These are phyloP conservation scores for Galeopsomyia nigrocyanea DNA, from an alignment of 2,888 invertebrate genomes.

Conservation along the genomic window DNA sequence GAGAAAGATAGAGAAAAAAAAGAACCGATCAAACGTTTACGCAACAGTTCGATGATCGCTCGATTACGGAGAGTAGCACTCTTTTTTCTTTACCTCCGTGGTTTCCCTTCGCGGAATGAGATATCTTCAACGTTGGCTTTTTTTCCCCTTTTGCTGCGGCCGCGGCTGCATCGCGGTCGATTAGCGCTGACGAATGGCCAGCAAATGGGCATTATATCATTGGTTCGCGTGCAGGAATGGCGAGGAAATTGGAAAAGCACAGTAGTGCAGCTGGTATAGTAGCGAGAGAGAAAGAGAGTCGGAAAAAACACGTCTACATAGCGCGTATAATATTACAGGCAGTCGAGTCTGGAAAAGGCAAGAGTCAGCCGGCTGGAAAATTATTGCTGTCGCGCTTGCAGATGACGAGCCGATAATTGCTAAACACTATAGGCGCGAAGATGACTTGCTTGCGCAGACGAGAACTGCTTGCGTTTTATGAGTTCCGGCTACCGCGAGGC, in stretches of 20 bases:
- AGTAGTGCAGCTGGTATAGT: background rate
- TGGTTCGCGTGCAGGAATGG: too few relatives aligned
- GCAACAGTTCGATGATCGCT: constrained; percentile 4
- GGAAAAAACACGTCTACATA: background rate
- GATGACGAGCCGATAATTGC: too few relatives aligned
- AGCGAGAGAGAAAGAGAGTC: background rate
- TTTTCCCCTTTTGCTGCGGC: background rate
- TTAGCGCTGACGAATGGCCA: too few relatives aligned
- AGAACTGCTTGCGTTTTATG: too few relatives aligned
- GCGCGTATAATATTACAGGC: too few relatives aligned
- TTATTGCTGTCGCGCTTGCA: too few relatives aligned
- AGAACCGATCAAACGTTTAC: background rate
- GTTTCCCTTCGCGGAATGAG: too few relatives aligned
- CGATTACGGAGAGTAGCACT: background rate
- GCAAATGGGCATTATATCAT: constrained; percentile 12
- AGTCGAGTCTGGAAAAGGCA: too few relatives aligned
- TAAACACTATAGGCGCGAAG: too few relatives aligned
- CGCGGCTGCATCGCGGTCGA: background rate
- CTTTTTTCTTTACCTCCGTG: background rate
- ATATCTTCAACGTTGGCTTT: background rate
- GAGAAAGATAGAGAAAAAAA: background rate
- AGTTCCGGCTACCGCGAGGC: too few relatives aligned
- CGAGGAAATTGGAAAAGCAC: constrained; percentile 21
- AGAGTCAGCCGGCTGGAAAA: too few relatives aligned
- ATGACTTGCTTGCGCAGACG: too few relatives aligned